These are phyloP conservation scores for Boulengeromyrus knoepffleri DNA, from an alignment of 2,113 vertebrate genomes.

Conservation along the genomic window DNA sequence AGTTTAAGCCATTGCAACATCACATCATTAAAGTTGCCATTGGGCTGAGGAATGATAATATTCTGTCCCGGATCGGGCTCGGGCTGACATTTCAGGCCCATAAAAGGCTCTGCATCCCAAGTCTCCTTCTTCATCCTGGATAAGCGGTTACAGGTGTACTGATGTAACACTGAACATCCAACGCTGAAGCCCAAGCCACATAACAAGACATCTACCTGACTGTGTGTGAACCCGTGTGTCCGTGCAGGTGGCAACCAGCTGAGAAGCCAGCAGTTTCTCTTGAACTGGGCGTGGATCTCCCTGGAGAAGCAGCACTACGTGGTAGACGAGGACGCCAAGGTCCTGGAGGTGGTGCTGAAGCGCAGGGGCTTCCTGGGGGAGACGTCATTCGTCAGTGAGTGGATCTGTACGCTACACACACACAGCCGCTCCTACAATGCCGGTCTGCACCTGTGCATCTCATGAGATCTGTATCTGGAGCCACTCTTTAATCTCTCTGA, in stretches of 20 bases:
- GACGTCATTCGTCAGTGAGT: slow-evolving; percentile 91
- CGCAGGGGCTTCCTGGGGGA: slow-evolving; percentile 88
- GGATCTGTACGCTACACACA: background rate
- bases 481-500: background rate
- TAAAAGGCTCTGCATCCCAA: background rate
- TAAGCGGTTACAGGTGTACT: background rate
- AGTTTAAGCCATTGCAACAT: background rate
- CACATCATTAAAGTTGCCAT: background rate
- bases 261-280: slow-evolving; percentile 73
- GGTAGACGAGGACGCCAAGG: slow-evolving; percentile 78
- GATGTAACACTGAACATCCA: background rate
- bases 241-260: slow-evolving; percentile 81
- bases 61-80: background rate
- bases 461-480: background rate
- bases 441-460: slow-evolving; percentile 18
- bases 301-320: slow-evolving; percentile 81
- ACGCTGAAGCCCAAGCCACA: background rate
- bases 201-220: background rate
- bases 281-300: slow-evolving; percentile 95
- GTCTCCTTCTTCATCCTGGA: background rate
- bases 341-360: slow-evolving; percentile 73
- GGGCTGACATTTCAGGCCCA: background rate
- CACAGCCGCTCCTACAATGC: slow-evolving; percentile 15
- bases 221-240: background rate
- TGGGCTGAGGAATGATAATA: background rate